Base-by-base conservation (phyloP, 2,888 invertebrate species). In the Herminia tarsipennalis region DNA sequence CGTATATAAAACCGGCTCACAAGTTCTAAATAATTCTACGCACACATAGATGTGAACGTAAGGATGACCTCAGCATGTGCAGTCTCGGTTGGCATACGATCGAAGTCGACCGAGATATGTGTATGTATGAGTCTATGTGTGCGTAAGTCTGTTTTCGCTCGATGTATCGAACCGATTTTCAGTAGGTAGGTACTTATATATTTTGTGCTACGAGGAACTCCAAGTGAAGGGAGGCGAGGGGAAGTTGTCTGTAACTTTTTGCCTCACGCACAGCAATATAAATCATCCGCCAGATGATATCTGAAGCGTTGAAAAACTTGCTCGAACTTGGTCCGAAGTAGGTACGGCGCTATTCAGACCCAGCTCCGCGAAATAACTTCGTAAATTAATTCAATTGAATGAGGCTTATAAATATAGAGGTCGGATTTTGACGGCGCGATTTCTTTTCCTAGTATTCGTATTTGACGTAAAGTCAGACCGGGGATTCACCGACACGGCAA, bases 231-330 rank as follows among this genome's bases (percentile, higher is more conserved):
- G 17, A 4, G 17, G n/a, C 9, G 22, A 17, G 33, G 38, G 12
- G 12, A 36, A 27, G 35, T 34, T 28, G 43, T 51, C 52, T 38
- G 29, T 30, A 65, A 69, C 29, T 69, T 69, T 69, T 63, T 61
- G 61, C 66, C 50, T 33, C 51, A 69, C 66, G 66, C 68, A 66
- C 63, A 63, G 59, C 56, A 50, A 65, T 59, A 69, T 69, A 69
- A 69, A 69, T 69, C 69, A 69, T 57, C 51, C 50, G 30, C 30
- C 56, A 50, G 63, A 66, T 65, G 67, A 67, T 69, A 69, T 69
- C 65, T 51, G 51, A 51, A 53, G 48, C 59, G 66, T 33, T 59
- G 67, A 70, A 69, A 65, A 69, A 69, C 56, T 69, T 65, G 50
- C 22, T 37, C 53, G 8, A 56, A 63, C 48, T 44, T 14, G 33